phyloP scores from a whole-genome alignment of 1,140 invertebrate genomes.

The Scaptomyza graminum region DNA sequence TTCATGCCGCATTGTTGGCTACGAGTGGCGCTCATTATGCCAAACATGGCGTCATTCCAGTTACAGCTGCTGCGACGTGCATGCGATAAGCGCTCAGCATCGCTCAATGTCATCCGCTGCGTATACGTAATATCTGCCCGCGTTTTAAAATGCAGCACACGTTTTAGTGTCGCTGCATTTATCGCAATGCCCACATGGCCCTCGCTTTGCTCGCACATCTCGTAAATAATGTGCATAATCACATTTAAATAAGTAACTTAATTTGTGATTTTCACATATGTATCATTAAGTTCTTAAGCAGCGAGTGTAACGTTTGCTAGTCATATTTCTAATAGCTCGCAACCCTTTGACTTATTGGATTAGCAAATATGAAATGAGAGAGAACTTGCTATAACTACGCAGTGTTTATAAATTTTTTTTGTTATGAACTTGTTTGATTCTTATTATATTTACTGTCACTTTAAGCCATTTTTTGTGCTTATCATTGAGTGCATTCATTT shows the following conservation, averaged over 20 bases:
- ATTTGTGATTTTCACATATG: conserved; percentile 77
- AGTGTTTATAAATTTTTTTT: too few relatives aligned
- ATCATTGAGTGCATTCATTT: conserved; percentile 14
- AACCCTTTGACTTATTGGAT: not conserved
- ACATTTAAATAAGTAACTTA: conserved; percentile 81
- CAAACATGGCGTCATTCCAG: conserved; percentile 61
- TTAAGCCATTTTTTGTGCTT: conserved; percentile 6
- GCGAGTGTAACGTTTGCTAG: not conserved
- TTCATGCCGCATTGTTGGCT: conserved; percentile 13
- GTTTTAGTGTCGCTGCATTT: conserved; percentile 72
- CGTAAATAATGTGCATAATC: conserved; percentile 79
- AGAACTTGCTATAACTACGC: too few relatives aligned
- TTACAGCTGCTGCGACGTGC: conserved; percentile 70
- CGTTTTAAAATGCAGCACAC: conserved; percentile 72
- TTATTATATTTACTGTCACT: not conserved
- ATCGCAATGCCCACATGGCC: conserved; percentile 38
- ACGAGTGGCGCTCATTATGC: conserved; percentile 68
- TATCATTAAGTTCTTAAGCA: conserved; percentile 63
- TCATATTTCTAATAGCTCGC: not conserved
- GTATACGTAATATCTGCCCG: conserved; percentile 65
- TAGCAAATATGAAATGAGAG: not conserved
- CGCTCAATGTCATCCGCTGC: conserved; percentile 68
- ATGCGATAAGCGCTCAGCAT: conserved; percentile 70
- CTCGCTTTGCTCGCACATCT: conserved; percentile 22
- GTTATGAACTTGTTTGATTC: not conserved